A percentile compares a stretch with the other conserved stretches of the same genome.
These are phyloP conservation scores for Apus apus DNA, from an alignment of 2,113 vertebrate species.

Conservation along the genomic window DNA sequence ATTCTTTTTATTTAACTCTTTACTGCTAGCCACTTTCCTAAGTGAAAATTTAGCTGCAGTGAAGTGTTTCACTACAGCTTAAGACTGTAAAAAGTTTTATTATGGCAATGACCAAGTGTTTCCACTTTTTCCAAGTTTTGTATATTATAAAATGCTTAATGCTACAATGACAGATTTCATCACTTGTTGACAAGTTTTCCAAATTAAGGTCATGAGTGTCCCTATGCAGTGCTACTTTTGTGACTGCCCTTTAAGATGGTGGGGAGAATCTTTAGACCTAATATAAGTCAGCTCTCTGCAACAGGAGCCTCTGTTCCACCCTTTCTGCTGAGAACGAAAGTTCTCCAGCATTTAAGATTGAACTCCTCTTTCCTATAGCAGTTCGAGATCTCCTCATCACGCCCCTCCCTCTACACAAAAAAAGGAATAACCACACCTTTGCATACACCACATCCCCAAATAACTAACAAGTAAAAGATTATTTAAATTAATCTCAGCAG, in stretches of 20 bases:
- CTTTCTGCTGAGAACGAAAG: background rate
- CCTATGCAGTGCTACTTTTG: background rate
- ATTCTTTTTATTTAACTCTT: conserved; percentile 70
- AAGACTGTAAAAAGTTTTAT: background rate
- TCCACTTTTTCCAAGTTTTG: background rate
- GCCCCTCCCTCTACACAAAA: background rate
- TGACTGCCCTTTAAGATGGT: background rate
- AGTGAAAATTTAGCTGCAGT: background rate
- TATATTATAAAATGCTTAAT: background rate
- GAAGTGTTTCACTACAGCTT: background rate
- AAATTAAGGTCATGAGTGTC: background rate
- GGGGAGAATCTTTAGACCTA: background rate
- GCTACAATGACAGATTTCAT: background rate
- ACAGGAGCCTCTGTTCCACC: background rate
- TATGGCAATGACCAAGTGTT: background rate
- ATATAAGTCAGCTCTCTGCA: background rate
- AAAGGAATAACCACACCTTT: background rate
- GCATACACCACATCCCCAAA: background rate
- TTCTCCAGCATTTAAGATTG: background rate
- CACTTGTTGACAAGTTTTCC: background rate
- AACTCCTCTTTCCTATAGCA: background rate
- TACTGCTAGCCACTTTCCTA: background rate
- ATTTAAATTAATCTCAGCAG: background rate
- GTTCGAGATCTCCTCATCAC: background rate
- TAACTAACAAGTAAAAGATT: background rate